A percentile compares a stretch with the other conserved stretches of the same genome.
These are phyloP conservation scores for Acanthosepion lycidas DNA, from an alignment of 2,888 invertebrate genomes.

Conservation along the genomic window DNA sequence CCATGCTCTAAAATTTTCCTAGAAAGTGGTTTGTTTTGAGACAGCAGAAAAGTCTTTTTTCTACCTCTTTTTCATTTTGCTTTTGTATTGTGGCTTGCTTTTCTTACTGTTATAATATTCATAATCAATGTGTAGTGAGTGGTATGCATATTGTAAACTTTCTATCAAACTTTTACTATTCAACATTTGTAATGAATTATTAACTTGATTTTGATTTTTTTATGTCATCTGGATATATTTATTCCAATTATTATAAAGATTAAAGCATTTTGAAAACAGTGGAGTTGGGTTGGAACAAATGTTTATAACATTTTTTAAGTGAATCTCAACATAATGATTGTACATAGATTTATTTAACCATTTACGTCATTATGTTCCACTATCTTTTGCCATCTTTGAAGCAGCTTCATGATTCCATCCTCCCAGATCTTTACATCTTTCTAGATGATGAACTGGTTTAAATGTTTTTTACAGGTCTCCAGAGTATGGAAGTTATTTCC, in stretches of 20 bases:
- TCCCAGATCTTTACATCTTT: too few species aligned
- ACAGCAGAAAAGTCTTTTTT: slow-evolving; percentile 33
- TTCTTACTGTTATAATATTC: slow-evolving; percentile 6
- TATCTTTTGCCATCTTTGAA: too few species aligned
- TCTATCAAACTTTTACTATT: background rate
- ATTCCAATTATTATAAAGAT: background rate
- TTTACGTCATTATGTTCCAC: too few species aligned
- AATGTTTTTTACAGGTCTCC: too few species aligned
- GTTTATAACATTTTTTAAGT: too few species aligned
- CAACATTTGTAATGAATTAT: background rate
- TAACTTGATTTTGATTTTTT: background rate
- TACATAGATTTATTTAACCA: too few species aligned
- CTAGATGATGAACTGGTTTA: too few species aligned
- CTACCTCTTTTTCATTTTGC: background rate
- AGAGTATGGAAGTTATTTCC: too few species aligned
- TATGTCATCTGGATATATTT: background rate
- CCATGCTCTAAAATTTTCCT: background rate
- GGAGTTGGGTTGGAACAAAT: too few species aligned
- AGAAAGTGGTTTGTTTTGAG: slow-evolving; percentile 17
- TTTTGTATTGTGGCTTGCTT: slow-evolving; percentile 44
- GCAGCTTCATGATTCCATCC: too few species aligned
- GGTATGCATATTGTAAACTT: slow-evolving; percentile 36
- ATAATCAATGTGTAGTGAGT: slow-evolving; percentile 34
- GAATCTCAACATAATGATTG: too few species aligned
- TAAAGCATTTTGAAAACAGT: background rate